Evolutionary conservation across 1,140 invertebrate genomes (phyloP), one percentile per base, ranked within the genome.

Genomic region (Copidosoma floridanum): DNA sequence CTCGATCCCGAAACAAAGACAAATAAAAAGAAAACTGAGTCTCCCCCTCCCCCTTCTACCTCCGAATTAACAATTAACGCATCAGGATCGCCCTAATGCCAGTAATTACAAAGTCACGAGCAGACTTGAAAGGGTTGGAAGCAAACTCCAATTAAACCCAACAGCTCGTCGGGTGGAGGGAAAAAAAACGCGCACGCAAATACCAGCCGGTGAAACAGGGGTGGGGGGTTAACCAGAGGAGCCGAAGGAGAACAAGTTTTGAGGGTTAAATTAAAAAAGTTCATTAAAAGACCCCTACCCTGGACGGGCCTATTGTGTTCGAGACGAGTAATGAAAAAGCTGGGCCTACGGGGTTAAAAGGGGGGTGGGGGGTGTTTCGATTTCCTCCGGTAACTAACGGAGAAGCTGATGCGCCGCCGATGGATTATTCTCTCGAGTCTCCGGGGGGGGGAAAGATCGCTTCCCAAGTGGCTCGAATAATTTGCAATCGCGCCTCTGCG

Each of bases 221-320:
- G 14, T n/a, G n/a, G n/a, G n/a, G n/a, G n/a, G n/a, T n/a, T n/a
- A n/a, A n/a, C n/a, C n/a, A n/a, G n/a, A 27, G 6, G n/a, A 27
- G 10, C 4, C 18, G 4, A 16, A 24, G 2, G 20, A 8, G 5
- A 32, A 12, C 18, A 47, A 47, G 3, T n/a, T 20, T 29, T 12
- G 37, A 50, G 29, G 46, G 50, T 40, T 46, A 43, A 47, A 60
- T 60, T 47, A 40, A 60, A 47, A 60, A 60, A 54, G 41, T 60
- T 54, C 50, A 40, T 60, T 53, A 53, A 57, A 54, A 40, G 37
- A 24, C 50, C 43, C 7, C 21, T 11, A 16, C 6, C 6, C 20
- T 12, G 1, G 38, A 43, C 27, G 20, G 23, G n/a, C n/a, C n/a
- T n/a, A n/a, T n/a, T 6, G 29, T 12, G 29, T 12, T 32, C 6